A percentile compares a stretch with the other conserved stretches of the same genome.
These are phyloP conservation scores for Ennomos fuscantarius DNA, from an alignment of 2,888 invertebrate species.

Conservation along the genomic window DNA sequence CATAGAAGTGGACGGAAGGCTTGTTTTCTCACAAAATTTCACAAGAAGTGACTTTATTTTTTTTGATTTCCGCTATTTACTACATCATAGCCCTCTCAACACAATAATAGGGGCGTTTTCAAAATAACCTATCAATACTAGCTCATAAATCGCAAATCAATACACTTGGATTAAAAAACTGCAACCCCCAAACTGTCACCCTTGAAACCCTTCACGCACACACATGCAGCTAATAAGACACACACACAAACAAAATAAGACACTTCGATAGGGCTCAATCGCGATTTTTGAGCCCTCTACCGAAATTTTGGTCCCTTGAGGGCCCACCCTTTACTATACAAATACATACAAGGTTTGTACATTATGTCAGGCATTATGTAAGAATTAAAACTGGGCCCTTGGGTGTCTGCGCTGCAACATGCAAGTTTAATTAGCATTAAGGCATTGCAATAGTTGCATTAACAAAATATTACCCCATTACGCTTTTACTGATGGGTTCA, in stretches of 20 bases:
- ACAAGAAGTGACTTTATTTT: too few species aligned
- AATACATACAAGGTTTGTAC: conserved; percentile 61
- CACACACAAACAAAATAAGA: conserved; percentile 28
- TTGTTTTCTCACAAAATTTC: too few species aligned
- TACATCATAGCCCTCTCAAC: too few species aligned
- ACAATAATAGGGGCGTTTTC: conserved; percentile 7
- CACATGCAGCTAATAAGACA: conserved; percentile 18
- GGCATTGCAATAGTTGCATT: conserved; percentile 5
- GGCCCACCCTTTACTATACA: conserved; percentile 61
- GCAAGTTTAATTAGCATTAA: conserved; percentile 30
- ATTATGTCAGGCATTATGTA: conserved; percentile 70
- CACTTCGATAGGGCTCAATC: conserved; percentile 38
- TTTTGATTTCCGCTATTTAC: too few species aligned
- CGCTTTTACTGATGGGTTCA: too few species aligned
- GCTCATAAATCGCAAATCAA: conserved; percentile 38
- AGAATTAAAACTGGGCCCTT: conserved; percentile 61
- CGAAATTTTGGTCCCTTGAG: conserved; percentile 71
- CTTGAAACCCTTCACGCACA: conserved; percentile 33
- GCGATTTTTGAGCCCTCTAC: conserved; percentile 74
- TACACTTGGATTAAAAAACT: conserved; percentile 42
- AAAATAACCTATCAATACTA: conserved; percentile 20
- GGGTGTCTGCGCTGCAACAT: conserved; percentile 41
- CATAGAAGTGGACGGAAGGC: too few species aligned
- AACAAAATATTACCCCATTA: too few species aligned
- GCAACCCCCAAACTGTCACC: conserved; percentile 49